Evolutionary conservation across 2,797 vertebrate species (phyloP).

Genomic region (Halcyon smyrnensis): DNA sequence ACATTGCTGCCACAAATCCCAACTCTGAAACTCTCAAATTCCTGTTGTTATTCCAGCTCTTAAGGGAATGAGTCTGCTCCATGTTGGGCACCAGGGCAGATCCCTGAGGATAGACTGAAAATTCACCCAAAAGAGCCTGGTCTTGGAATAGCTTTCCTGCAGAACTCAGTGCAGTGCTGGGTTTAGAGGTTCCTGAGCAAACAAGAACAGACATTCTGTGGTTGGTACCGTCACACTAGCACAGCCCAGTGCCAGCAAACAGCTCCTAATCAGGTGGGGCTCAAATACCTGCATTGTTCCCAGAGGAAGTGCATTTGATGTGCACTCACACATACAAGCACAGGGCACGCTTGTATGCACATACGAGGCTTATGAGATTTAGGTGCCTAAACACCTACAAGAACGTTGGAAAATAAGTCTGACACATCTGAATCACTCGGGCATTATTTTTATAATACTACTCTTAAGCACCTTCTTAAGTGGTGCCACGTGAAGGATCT

Average conservation of each 20-base stretch:
- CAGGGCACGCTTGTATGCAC: neutral
- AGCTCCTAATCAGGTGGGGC: neutral
- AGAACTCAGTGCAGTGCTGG: neutral
- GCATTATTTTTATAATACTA: neutral
- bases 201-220: neutral
- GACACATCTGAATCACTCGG: neutral
- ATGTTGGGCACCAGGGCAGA: rapidly evolving
- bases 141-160: neutral
- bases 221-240: neutral
- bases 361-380: neutral
- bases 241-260: neutral
- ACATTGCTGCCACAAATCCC: neutral
- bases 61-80: neutral
- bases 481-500: neutral
- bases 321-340: neutral
- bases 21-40: neutral
- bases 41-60: neutral
- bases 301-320: neutral
- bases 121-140: neutral
- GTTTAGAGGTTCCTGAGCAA: neutral
- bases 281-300: neutral
- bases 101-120: neutral
- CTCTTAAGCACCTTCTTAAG: neutral
- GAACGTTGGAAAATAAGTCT: neutral
- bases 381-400: neutral